Percentiles rank a stretch among this genome's conserved stretches.
Conservation (phyloP, 1,140 invertebrate genomes). For the Drosophila pseudoananassae region DNA sequence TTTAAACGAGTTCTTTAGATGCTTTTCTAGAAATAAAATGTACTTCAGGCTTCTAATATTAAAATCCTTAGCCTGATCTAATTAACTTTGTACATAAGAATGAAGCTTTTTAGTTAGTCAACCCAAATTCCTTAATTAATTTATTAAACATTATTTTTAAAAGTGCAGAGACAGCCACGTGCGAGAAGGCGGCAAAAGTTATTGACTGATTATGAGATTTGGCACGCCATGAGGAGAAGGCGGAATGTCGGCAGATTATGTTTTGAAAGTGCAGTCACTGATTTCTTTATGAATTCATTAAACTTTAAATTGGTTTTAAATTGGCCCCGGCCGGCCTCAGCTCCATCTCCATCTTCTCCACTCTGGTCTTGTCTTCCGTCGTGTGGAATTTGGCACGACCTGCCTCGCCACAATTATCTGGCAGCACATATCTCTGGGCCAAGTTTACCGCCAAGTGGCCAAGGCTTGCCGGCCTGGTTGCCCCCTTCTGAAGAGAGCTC, state of each 20-base stretch:
- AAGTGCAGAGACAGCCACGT: constrained; percentile 60
- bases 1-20: neutral
- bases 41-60: too few species aligned
- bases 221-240: constrained; percentile 69
- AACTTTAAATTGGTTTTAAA: constrained; percentile 83
- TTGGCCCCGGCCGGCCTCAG: constrained; percentile 55
- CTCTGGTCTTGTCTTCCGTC: constrained; percentile 18
- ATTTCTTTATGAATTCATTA: constrained; percentile 83
- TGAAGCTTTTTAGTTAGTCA: neutral
- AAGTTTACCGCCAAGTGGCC: constrained; percentile 27
- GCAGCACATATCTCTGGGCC: constrained; percentile 66
- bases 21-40: neutral
- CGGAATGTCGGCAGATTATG: constrained; percentile 75
- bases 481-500: constrained; percentile 37
- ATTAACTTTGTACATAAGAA: too few species aligned
- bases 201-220: constrained; percentile 83
- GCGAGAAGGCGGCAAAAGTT: constrained; percentile 80
- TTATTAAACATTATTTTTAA: neutral
- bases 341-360: constrained; percentile 5
- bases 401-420: constrained; percentile 71
- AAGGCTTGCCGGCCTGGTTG: constrained; percentile 21
- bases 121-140: neutral
- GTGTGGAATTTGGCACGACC: constrained; percentile 79
- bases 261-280: constrained; percentile 80
- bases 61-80: too few species aligned